These are phyloP conservation scores for Trachelus troglodyta DNA, from an alignment of 2,888 invertebrate genomes.

Conservation along the genomic window DNA sequence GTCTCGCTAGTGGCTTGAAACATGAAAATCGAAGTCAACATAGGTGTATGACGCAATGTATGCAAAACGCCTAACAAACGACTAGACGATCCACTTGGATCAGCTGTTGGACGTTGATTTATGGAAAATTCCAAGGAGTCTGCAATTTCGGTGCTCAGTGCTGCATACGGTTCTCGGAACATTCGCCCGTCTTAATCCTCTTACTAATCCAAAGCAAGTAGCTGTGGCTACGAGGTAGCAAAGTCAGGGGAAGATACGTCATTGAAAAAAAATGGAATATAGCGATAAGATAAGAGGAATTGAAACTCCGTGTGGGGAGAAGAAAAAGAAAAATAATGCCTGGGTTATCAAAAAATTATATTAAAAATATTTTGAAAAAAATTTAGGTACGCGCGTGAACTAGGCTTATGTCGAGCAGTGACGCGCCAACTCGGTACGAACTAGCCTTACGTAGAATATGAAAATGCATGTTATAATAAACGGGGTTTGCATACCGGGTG, in stretches of 20 bases:
- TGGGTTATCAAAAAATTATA: no score
- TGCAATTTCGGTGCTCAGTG: background rate
- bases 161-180: background rate
- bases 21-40: background rate
- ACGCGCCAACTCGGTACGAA: background rate
- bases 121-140: background rate
- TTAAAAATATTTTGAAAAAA: no score
- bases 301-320: fast-evolving
- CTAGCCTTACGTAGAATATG: background rate
- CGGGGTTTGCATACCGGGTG: background rate
- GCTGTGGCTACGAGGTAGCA: no score
- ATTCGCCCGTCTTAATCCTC: background rate
- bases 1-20: background rate
- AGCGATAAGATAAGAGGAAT: no score
- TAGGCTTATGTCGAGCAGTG: background rate
- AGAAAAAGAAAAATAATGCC: no score
- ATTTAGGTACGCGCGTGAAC: background rate
- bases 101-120: background rate
- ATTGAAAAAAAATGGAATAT: no score
- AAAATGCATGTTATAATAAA: background rate
- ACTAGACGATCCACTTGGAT: background rate
- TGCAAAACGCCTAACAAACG: background rate
- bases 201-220: background rate
- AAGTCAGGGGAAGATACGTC: no score
- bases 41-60: background rate